Evolutionary conservation across 2,888 invertebrate species (phyloP).

Genomic region (Stegophylla sp.): DNA sequence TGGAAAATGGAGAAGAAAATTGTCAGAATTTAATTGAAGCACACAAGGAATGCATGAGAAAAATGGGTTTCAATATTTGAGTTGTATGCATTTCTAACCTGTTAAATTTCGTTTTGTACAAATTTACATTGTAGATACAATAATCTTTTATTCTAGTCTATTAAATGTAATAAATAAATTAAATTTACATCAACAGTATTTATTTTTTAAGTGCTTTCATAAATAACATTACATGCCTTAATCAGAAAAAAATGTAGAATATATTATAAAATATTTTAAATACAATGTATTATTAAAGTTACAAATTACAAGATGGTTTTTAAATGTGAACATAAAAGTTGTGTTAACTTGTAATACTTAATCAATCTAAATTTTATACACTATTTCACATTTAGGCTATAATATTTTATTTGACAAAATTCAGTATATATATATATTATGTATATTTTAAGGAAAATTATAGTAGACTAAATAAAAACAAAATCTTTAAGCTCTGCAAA

Average conservation of each 20-base stretch:
- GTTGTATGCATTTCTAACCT: constrained; percentile 14
- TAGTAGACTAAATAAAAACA: constrained; percentile 36
- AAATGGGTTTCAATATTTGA: constrained; percentile 94
- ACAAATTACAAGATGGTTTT: background rate
- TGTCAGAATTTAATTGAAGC: constrained; percentile 91
- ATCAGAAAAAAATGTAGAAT: constrained; percentile 7
- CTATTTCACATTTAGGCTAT: background rate
- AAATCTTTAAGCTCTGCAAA: constrained; percentile 28
- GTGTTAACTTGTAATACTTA: constrained; percentile 20
- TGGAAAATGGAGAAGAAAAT: constrained; percentile 89
- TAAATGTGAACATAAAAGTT: constrained; percentile 5
- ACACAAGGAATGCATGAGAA: constrained; percentile 95
- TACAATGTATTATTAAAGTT: constrained; percentile 21
- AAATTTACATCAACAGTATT: background rate
- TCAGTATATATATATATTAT: constrained; percentile 10
- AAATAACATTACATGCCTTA: constrained; percentile 21
- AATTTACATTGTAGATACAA: constrained; percentile 48
- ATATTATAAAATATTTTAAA: constrained; percentile 28
- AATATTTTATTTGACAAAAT: constrained; percentile 32
- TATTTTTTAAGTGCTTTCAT: constrained; percentile 4
- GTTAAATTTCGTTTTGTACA: constrained; percentile 30
- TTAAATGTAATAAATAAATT: constrained; percentile 33
- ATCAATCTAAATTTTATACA: constrained; percentile 14
- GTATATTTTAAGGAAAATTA: constrained; percentile 19
- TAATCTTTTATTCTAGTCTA: constrained; percentile 26